A percentile compares a stretch with the other conserved stretches of the same genome.
phyloP scores from a whole-genome alignment of 2,888 invertebrate genomes.

The Neoitamus cyanurus region DNA sequence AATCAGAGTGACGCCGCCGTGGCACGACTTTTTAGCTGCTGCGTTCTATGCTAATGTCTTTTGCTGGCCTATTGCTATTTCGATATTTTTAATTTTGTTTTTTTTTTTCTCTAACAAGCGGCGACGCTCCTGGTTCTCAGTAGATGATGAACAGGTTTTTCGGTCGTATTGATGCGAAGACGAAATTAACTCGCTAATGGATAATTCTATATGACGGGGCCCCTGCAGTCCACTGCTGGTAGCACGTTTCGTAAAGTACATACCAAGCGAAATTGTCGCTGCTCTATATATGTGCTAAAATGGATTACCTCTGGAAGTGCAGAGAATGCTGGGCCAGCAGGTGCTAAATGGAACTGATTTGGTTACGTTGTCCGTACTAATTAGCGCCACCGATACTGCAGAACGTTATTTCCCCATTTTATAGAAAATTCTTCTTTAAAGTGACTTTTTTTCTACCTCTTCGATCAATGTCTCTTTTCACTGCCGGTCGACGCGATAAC shows the following conservation, averaged over 20 bases:
- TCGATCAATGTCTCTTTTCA: background rate
- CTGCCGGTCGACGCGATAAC: background rate
- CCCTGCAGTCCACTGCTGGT: constrained; percentile 3
- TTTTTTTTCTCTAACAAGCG: background rate
- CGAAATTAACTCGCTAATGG: background rate
- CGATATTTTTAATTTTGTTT: background rate
- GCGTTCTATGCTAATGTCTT: background rate
- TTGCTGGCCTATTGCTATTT: background rate
- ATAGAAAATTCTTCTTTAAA: background rate
- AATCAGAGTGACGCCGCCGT: background rate
- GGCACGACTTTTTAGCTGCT: background rate
- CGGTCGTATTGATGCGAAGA: background rate
- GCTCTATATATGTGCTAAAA: background rate
- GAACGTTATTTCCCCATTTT: background rate
- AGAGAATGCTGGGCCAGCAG: background rate
- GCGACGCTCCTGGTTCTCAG: background rate
- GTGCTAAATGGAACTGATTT: constrained; percentile 14
- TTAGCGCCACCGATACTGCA: constrained; percentile 8
- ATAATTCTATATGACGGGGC: background rate
- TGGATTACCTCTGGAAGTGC: constrained; percentile 4
- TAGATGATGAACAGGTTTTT: background rate
- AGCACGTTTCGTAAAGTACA: background rate
- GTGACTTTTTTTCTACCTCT: background rate
- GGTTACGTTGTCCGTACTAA: constrained; percentile 3
- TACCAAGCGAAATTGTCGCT: background rate